Conservation (phyloP, 2,113 vertebrate species). For the Tragelaphus strepsiceros region DNA sequence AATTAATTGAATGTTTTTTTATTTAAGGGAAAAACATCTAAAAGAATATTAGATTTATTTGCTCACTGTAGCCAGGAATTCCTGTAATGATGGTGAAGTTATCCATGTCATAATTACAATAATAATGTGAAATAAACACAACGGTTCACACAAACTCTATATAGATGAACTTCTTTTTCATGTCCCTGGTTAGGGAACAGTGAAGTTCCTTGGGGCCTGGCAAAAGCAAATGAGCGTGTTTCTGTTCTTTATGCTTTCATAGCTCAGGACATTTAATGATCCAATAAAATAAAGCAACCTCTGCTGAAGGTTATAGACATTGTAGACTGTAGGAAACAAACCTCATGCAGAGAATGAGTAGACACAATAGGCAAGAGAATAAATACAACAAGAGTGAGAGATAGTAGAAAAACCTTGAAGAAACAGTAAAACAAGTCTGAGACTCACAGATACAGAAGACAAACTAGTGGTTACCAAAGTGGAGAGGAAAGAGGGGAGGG, state of each 20-base stretch:
- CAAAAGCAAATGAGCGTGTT: not conserved
- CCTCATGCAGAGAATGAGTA: not conserved
- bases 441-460: not conserved
- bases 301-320: not conserved
- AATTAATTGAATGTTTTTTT: not conserved
- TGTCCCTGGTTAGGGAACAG: not conserved
- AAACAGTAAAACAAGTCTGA: not conserved
- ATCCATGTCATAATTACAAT: constrained; percentile 10
- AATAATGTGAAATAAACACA: not conserved
- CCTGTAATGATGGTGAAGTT: not conserved
- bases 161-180: not conserved
- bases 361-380: not conserved
- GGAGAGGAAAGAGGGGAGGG: not conserved
- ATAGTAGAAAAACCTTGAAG: not conserved
- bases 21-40: constrained; percentile 1
- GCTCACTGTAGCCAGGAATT: not conserved
- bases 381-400: not conserved
- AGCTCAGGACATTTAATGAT: not conserved
- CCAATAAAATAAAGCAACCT: not conserved
- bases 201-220: not conserved
- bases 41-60: not conserved
- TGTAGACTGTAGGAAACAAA: not conserved
- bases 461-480: not conserved
- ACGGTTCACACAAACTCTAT: not conserved
- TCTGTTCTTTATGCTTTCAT: not conserved